These are phyloP conservation scores for Pimephales promelas DNA, from an alignment of 2,113 vertebrate genomes.

Conservation along the genomic window DNA sequence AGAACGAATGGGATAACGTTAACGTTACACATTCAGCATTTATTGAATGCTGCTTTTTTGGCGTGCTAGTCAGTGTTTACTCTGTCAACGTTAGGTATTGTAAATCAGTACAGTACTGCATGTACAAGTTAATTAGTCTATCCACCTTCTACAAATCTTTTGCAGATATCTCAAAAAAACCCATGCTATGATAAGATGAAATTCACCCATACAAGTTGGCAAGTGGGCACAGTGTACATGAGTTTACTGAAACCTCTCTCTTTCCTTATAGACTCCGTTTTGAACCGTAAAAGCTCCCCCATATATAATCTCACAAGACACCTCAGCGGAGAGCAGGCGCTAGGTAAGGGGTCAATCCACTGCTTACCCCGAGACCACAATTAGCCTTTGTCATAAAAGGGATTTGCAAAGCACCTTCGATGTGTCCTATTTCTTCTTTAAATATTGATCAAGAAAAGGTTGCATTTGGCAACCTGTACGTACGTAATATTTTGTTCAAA, in stretches of 20 bases:
- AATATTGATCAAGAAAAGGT: background rate
- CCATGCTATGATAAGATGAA: background rate
- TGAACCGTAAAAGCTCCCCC: conserved; percentile 74
- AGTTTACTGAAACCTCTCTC: conserved; percentile 59
- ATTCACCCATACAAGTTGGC: background rate
- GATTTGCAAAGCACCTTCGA: background rate
- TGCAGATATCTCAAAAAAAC: background rate
- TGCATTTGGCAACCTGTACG: background rate
- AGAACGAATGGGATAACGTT: background rate
- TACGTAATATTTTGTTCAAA: background rate
- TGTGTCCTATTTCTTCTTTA: background rate
- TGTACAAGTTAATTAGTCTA: background rate
- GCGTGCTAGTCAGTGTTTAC: background rate
- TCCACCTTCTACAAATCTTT: background rate
- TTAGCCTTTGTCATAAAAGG: background rate
- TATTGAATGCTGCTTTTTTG: background rate
- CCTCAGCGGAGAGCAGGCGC: conserved; percentile 72
- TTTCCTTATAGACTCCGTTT: conserved; percentile 73
- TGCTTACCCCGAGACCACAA: background rate
- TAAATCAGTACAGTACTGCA: background rate
- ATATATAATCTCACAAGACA: conserved; percentile 74
- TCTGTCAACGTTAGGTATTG: background rate
- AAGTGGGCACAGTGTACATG: background rate
- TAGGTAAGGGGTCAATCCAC: conserved; percentile 73
- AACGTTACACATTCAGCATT: background rate